Base-by-base conservation (phyloP, 2,888 invertebrate genomes). In the Plusia festucae region DNA sequence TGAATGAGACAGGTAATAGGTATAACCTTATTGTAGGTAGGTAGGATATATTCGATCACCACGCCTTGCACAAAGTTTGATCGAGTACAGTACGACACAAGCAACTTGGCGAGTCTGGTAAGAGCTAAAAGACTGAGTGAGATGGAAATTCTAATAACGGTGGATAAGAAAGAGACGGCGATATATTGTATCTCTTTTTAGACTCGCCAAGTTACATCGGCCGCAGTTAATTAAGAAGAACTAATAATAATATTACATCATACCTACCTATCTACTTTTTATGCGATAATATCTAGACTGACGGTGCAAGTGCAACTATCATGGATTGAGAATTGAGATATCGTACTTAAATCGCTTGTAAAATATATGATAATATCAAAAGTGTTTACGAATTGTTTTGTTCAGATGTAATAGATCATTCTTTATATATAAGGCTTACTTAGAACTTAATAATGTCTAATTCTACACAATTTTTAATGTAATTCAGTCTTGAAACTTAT, bases 401-500 rank as follows among this genome's bases (percentile, higher is more conserved):
- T 16, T 65, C 7, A 6, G 8, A 44, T 58, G 13, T 15, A 15
- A 60, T 60, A 18, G 51, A 62, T 44, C n/a, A 53, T 76, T 53
- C 52, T 63, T n/a, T 63, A 51, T 49, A 57, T 51, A 7, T n/a
- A n/a, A 40, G 18, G 9, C 49, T 59, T 74, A 67, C 71, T 75
- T 70, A 74, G 63, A 63, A 59, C 8, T 53, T 75, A 71, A 58
- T 59, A 58, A 68, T 63, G 53, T 64, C 59, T 56, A 68, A 67
- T 55, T 68, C 63, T 75, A 77, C 58, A 55, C 53, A 72, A 78
- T 75, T 77, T n/a, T 75, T 82, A 81, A 66, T 75, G 59, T 80
- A 78, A 79, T 73, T 85, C 85, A 85, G 85, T 85, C 85, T 85
- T 85, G 76, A 76, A 76, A 62, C 75, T 81, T 80, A 70, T 70